Conservation (phyloP, 2,113 vertebrate genomes). For the Maccullochella peelii region DNA sequence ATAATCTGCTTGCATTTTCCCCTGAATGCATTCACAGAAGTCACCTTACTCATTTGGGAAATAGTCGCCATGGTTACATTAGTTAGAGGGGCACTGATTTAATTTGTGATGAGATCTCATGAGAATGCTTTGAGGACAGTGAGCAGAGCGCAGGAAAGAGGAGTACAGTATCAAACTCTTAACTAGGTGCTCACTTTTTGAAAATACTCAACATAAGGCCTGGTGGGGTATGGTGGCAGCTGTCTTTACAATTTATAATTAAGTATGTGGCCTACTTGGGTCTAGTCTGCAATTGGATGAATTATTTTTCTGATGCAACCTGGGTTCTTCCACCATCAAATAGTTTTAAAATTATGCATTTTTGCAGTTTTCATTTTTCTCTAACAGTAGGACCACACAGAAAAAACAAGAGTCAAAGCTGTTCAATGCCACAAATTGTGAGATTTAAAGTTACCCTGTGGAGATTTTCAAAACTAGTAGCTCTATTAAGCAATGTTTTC, state of each 20-base stretch:
- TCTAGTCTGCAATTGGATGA: background rate
- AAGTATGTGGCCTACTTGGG: background rate
- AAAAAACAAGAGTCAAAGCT: background rate
- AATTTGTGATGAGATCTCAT: slow-evolving; percentile 76
- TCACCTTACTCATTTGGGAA: slow-evolving; percentile 78
- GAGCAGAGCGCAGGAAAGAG: slow-evolving; percentile 38
- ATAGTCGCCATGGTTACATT: slow-evolving; percentile 79
- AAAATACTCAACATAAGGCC: background rate
- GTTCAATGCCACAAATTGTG: background rate
- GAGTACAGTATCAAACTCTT: slow-evolving; percentile 2
- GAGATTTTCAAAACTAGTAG: background rate
- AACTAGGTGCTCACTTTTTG: slow-evolving; percentile 12
- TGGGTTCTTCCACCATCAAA: background rate
- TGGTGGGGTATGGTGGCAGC: background rate
- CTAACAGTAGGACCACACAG: background rate
- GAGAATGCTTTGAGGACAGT: slow-evolving; percentile 70
- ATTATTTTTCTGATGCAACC: background rate
- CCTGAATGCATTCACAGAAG: slow-evolving; percentile 66
- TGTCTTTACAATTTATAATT: background rate
- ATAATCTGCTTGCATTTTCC: slow-evolving; percentile 64
- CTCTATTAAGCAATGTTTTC: background rate
- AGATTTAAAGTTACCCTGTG: background rate
- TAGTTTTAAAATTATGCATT: background rate
- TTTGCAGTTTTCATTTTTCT: background rate
- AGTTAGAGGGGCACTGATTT: slow-evolving; percentile 71